A percentile compares a stretch with the other conserved stretches of the same genome.
These are phyloP conservation scores for Danio albolineatus DNA, from an alignment of 2,797 vertebrate species.

Conservation along the genomic window DNA sequence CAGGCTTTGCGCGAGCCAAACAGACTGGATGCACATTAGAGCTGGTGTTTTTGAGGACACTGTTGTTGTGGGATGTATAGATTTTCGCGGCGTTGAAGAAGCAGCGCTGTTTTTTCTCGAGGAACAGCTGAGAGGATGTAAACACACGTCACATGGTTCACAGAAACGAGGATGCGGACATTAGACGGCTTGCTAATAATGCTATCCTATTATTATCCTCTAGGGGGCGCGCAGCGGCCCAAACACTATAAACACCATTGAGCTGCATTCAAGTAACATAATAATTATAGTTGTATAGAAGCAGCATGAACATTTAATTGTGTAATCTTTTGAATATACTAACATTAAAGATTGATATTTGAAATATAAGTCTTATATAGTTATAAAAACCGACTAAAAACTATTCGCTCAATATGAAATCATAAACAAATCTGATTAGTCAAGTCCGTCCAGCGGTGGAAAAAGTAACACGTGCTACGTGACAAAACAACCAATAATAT, in stretches of 20 bases:
- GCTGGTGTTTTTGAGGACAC: slow-evolving; percentile 1
- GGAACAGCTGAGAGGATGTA: slow-evolving; percentile 93
- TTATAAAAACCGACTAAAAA: background rate
- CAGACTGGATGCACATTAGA: slow-evolving; percentile 5
- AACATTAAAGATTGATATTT: background rate
- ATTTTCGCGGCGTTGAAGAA: slow-evolving; percentile 30
- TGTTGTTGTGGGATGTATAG: slow-evolving; percentile 8
- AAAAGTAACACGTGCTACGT: background rate
- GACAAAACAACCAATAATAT: background rate
- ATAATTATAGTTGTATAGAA: background rate
- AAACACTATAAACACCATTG: background rate
- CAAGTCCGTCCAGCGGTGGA: background rate
- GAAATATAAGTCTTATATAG: too few species aligned
- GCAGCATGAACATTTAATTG: background rate
- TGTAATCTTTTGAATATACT: background rate
- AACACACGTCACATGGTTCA: slow-evolving; percentile 88
- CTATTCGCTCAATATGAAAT: background rate
- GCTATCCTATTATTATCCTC: background rate
- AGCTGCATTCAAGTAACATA: background rate
- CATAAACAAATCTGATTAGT: slow-evolving; percentile 7
- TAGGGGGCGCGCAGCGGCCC: slow-evolving; percentile 7
- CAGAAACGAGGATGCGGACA: slow-evolving; percentile 47
- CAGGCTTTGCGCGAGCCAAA: slow-evolving; percentile 12
- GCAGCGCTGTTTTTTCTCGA: slow-evolving; percentile 58
- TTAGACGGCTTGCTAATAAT: background rate